These are phyloP conservation scores for Julus scandinavius DNA, from an alignment of 2,888 invertebrate genomes.

Conservation along the genomic window DNA sequence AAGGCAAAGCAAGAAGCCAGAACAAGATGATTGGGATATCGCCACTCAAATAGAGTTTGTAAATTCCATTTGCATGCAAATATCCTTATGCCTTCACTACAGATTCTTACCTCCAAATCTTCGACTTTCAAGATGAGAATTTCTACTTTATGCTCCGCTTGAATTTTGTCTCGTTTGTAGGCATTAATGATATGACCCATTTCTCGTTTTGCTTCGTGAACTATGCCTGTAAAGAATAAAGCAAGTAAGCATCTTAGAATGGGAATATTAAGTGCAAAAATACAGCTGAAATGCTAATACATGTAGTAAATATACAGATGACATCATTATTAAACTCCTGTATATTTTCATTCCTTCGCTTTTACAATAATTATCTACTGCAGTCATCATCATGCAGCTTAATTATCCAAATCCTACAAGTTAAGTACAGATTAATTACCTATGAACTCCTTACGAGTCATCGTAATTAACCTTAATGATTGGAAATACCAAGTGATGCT, in stretches of 20 bases:
- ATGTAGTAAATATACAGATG: too few relatives aligned
- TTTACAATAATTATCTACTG: neutral
- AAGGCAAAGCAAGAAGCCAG: neutral
- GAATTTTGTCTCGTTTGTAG: slow-evolving; percentile 61
- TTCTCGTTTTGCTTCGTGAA: slow-evolving; percentile 59
- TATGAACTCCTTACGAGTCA: too few relatives aligned
- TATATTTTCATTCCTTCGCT: neutral
- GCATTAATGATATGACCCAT: slow-evolving; percentile 59
- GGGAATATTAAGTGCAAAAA: neutral
- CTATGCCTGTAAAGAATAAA: slow-evolving; percentile 58
- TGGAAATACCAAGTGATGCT: too few relatives aligned
- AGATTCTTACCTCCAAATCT: slow-evolving; percentile 60
- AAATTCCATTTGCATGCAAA: neutral
- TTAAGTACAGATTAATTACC: too few relatives aligned
- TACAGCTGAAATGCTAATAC: neutral
- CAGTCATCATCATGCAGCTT: neutral
- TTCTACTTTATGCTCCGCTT: slow-evolving; percentile 61
- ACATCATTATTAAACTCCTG: neutral
- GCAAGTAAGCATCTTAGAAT: neutral
- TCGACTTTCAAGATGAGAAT: slow-evolving; percentile 61
- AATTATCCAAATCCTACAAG: too few relatives aligned
- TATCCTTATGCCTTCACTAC: too few relatives aligned
- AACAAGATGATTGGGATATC: neutral
- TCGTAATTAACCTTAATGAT: too few relatives aligned
- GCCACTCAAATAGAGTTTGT: neutral